Evolutionary conservation across 64 coral and sea anemone genomes (phyloP), one percentile per base, ranked within the genome.

Genomic region (Pocillopora verrucosa): DNA sequence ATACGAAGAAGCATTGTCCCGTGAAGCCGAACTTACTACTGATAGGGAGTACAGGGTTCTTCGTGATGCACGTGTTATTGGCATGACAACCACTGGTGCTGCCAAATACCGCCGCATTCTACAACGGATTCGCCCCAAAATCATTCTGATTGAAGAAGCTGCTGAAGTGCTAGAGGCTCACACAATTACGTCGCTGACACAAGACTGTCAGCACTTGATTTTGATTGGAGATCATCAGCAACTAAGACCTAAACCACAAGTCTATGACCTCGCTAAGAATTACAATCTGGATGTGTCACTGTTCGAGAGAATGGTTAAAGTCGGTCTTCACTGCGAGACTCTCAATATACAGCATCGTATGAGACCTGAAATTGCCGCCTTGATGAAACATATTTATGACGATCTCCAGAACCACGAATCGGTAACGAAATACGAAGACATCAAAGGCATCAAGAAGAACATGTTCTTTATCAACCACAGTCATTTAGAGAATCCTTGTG

Each of bases 341-440:
- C 36, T 98, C 13, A 90, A 93, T 10, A 83, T 98, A 14, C 96
- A 98, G 83, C 96, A 98, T 88, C 90, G 96, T 51, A 98, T 98
- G 96, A 77, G 93, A 25, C 96, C 96, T 69, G 87, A 94, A 75
- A 98, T 98, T 60, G 90, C 96, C 2, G 22, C 76, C 16, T 37
- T 98, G 1, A 72, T 98, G 83, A 87, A 41, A 3, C 96, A 98
- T 90, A 98, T 94, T 63, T 98, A 98, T 38, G 14, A 89, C 19
- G 90, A 89, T 64, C 84, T 98, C 35, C 14, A 94, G 38, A 91
- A 94, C 45, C 87, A 94, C 5, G 4, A 56, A 15, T 88, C 87
- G 5, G 96, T 98, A 7, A 60, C 87, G 13, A 57, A 80, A 1
- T 98, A 92, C 45, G 93, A 98, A 35, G 68, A 98, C 63, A 77